A percentile compares a stretch with the other conserved stretches of the same genome.
phyloP scores from a whole-genome alignment of 2,797 vertebrate genomes.

The Pipistrellus nathusii region DNA sequence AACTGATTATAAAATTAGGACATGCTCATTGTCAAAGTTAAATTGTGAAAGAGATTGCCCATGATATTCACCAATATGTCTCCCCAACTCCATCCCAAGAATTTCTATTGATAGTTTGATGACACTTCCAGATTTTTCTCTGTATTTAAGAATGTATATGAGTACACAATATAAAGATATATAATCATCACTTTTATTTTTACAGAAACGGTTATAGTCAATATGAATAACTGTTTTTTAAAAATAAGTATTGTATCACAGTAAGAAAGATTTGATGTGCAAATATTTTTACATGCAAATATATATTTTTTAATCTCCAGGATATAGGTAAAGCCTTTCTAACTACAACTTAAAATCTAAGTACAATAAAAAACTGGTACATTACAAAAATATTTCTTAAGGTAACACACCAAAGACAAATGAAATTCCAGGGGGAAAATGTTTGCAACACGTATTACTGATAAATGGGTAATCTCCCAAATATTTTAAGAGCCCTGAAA shows the following conservation, averaged over 20 bases:
- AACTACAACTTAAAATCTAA: background rate
- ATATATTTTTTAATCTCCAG: background rate
- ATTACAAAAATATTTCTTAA: background rate
- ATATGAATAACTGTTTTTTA: no score
- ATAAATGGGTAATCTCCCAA: background rate
- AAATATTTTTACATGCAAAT: conserved; percentile 11
- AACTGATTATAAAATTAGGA: background rate
- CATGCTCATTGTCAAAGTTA: background rate
- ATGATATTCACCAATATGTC: background rate
- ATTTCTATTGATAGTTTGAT: background rate
- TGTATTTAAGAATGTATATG: background rate
- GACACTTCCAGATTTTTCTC: background rate
- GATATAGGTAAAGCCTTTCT: background rate
- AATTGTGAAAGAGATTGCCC: background rate
- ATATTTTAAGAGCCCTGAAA: conserved; percentile 45
- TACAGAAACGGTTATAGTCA: background rate
- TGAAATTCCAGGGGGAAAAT: background rate
- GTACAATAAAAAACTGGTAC: background rate
- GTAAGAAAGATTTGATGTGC: no score
- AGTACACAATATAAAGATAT: background rate
- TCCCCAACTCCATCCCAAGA: background rate
- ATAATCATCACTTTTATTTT: conserved; percentile 24
- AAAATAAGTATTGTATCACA: no score
- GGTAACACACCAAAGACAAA: background rate
- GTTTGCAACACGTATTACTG: conserved; percentile 8